Evolutionary conservation across 1,140 invertebrate species (phyloP).

Genomic region (Aricia agestis): DNA sequence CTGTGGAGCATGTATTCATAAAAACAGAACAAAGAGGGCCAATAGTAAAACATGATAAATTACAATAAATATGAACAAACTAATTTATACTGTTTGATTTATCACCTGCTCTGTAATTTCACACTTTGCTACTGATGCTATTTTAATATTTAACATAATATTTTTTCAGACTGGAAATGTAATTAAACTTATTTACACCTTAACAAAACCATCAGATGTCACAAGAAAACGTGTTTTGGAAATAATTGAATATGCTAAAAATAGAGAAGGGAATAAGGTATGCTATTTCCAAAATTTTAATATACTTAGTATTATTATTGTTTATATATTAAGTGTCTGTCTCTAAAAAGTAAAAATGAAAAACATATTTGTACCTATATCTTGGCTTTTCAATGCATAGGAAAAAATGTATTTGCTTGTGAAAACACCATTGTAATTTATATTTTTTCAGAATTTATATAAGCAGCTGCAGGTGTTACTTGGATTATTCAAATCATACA

Average conservation of each 20-base stretch:
- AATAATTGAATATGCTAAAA: slow-evolving; percentile 56
- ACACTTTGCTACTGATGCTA: background rate
- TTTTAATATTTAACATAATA: background rate
- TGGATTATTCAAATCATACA: slow-evolving; percentile 70
- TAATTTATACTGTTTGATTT: too few species aligned
- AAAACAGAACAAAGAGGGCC: too few species aligned
- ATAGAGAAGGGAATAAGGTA: slow-evolving; percentile 62
- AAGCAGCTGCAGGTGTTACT: slow-evolving; percentile 59
- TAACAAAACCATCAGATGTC: slow-evolving; percentile 67
- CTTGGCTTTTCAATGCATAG: background rate
- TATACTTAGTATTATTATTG: background rate
- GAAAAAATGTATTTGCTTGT: background rate
- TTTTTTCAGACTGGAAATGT: slow-evolving; percentile 55
- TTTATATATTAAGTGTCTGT: too few species aligned
- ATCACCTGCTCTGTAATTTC: too few species aligned
- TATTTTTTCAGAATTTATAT: slow-evolving; percentile 52
- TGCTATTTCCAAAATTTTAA: too few species aligned
- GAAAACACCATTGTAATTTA: background rate
- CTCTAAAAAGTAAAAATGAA: too few species aligned
- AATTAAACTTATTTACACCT: slow-evolving; percentile 62
- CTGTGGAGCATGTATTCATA: too few species aligned
- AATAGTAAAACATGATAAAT: too few species aligned
- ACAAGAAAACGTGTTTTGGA: slow-evolving; percentile 59
- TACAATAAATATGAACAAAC: too few species aligned
- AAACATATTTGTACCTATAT: background rate